phyloP scores from a whole-genome alignment of 1,140 invertebrate species.

The Marisa cornuarietis region DNA sequence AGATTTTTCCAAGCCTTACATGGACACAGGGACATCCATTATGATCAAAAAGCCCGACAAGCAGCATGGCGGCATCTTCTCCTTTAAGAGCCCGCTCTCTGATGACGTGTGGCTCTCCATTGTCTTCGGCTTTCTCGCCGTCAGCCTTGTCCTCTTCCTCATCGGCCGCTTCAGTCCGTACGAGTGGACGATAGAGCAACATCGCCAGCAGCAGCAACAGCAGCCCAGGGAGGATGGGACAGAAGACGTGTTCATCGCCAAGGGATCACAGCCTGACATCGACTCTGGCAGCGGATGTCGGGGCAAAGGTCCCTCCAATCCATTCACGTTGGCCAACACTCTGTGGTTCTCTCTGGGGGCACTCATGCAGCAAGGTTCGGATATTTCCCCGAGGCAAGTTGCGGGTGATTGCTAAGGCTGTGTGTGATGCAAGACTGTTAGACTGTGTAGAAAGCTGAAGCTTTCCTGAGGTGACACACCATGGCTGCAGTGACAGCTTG shows the following conservation, averaged over 20 bases:
- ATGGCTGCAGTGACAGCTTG: not conserved
- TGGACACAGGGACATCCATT: slow-evolving; percentile 62
- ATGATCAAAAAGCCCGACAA: slow-evolving; percentile 66
- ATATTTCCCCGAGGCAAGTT: slow-evolving; percentile 88
- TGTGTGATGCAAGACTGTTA: not conserved
- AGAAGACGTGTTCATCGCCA: no score
- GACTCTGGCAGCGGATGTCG: no score
- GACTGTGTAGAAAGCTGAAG: not conserved
- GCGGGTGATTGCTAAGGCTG: slow-evolving; percentile 6
- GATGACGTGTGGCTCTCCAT: slow-evolving; percentile 69
- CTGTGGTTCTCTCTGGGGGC: slow-evolving; percentile 94
- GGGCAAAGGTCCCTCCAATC: slow-evolving; percentile 26
- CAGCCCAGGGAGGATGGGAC: slow-evolving; percentile 23
- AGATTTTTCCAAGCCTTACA: slow-evolving; percentile 65
- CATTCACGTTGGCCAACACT: slow-evolving; percentile 76
- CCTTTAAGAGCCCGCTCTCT: slow-evolving; percentile 95
- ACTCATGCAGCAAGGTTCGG: slow-evolving; percentile 98
- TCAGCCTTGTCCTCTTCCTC: slow-evolving; percentile 90
- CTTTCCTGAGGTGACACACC: not conserved
- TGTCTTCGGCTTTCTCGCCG: slow-evolving; percentile 71
- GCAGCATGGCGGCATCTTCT: slow-evolving; percentile 82
- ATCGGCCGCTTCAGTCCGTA: slow-evolving; percentile 86
- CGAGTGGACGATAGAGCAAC: slow-evolving; percentile 77
- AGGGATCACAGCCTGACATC: no score
- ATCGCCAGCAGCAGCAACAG: not conserved